phyloP scores from a whole-genome alignment of 2,797 vertebrate species.

The Bradypodion ventrale region DNA sequence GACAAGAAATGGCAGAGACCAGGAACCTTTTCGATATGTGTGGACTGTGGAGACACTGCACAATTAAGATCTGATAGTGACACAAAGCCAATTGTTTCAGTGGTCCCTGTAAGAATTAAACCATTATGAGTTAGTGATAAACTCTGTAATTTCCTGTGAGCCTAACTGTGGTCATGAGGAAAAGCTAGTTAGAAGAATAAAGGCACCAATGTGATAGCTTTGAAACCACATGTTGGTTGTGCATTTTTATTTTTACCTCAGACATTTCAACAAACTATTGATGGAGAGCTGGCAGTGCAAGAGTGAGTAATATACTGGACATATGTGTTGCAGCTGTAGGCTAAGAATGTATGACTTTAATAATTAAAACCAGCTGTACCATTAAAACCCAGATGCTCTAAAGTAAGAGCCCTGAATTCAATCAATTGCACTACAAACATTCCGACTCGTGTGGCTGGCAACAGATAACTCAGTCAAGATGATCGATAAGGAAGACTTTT shows the following conservation, averaged over 20 bases:
- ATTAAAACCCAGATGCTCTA: conserved; percentile 30
- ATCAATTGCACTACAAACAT: conserved; percentile 18
- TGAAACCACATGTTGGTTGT: neutral
- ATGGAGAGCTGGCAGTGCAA: neutral
- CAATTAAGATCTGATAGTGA: neutral
- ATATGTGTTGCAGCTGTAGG: conserved; percentile 23
- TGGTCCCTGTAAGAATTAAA: neutral
- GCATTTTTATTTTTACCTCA: neutral
- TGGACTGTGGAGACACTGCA: neutral
- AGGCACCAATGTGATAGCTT: no score
- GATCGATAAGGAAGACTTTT: conserved; percentile 13
- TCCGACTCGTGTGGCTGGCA: conserved; percentile 25
- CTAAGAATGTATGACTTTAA: conserved; percentile 43
- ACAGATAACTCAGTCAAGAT: conserved; percentile 29
- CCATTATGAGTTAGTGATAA: neutral
- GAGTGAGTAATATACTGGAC: conserved; percentile 36
- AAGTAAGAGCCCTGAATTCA: conserved; percentile 4
- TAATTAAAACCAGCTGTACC: conserved; percentile 37
- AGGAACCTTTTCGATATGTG: no score
- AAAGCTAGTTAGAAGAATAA: neutral
- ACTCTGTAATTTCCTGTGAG: neutral
- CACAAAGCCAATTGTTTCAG: neutral
- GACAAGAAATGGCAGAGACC: neutral
- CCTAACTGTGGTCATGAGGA: neutral
- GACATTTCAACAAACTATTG: neutral